A percentile compares a stretch with the other conserved stretches of the same genome.
Conservation (phyloP, 2,113 vertebrate genomes). For the Rhineura floridana region DNA sequence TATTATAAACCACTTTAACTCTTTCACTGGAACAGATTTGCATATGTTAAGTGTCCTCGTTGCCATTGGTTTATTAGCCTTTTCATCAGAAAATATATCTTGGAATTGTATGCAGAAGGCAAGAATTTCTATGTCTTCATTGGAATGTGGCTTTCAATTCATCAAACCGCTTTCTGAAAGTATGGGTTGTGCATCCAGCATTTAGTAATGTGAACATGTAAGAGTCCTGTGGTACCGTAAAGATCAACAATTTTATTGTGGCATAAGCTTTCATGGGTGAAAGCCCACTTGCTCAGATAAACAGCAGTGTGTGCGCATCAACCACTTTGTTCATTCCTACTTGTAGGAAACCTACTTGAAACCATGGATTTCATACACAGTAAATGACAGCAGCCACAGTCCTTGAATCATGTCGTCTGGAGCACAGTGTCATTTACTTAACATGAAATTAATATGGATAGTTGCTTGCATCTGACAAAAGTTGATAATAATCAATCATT, state of each 20-base stretch:
- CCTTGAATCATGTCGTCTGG: neutral
- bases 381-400: neutral
- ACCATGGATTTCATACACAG: neutral
- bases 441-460: neutral
- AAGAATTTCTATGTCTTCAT: slow-evolving; percentile 50
- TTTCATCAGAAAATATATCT: slow-evolving; percentile 69
- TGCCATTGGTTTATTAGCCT: slow-evolving; percentile 73
- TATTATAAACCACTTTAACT: slow-evolving; percentile 84
- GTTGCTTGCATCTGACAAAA: neutral
- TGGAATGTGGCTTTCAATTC: slow-evolving; percentile 35
- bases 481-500: neutral
- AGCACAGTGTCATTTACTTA: neutral
- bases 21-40: slow-evolving; percentile 79
- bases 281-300: neutral
- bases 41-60: slow-evolving; percentile 75
- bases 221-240: neutral
- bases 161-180: slow-evolving; percentile 37
- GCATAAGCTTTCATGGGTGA: neutral
- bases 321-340: neutral
- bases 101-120: slow-evolving; percentile 60
- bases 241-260: neutral
- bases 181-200: neutral
- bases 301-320: neutral
- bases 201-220: neutral
- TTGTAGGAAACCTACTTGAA: neutral